Evolutionary conservation across 1,140 invertebrate genomes (phyloP).

Genomic region (Zaprionus vittiger): DNA sequence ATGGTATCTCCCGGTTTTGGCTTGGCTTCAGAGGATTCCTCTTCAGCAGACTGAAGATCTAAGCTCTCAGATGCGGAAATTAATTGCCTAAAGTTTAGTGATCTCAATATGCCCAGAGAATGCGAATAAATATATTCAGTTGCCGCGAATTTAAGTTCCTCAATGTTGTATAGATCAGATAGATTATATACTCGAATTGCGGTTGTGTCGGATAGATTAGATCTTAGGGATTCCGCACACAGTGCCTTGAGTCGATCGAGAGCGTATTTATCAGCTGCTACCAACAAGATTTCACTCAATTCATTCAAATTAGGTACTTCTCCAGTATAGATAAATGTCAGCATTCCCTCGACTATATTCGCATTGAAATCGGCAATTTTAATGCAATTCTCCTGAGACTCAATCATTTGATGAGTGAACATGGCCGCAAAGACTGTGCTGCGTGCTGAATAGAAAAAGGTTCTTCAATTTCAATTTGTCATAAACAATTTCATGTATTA

Average conservation of each 20-base stretch:
- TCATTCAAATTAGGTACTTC: not conserved
- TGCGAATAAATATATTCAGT: not conserved
- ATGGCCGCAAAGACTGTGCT: constrained; percentile 1
- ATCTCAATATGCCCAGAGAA: not conserved
- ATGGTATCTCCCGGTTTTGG: not conserved
- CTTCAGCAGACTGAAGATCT: not conserved
- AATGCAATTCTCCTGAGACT: not conserved
- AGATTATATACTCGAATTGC: constrained; percentile 1
- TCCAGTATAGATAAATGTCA: not conserved
- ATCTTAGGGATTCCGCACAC: not conserved
- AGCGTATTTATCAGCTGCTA: not conserved
- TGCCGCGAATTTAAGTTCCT: not conserved
- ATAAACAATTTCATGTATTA: not conserved
- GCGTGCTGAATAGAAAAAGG: not conserved
- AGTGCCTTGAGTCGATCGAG: not conserved
- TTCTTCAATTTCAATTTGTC: not conserved
- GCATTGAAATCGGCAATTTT: not conserved
- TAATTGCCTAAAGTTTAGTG: not conserved
- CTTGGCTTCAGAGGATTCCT: not conserved
- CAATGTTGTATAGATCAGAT: not conserved
- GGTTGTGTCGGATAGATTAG: not conserved
- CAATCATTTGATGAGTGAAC: not conserved
- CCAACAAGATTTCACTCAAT: not conserved
- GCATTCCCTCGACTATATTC: not conserved
- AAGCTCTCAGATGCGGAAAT: constrained; percentile 1